phyloP scores from a whole-genome alignment of 2,113 vertebrate genomes.

The Callipepla squamata region DNA sequence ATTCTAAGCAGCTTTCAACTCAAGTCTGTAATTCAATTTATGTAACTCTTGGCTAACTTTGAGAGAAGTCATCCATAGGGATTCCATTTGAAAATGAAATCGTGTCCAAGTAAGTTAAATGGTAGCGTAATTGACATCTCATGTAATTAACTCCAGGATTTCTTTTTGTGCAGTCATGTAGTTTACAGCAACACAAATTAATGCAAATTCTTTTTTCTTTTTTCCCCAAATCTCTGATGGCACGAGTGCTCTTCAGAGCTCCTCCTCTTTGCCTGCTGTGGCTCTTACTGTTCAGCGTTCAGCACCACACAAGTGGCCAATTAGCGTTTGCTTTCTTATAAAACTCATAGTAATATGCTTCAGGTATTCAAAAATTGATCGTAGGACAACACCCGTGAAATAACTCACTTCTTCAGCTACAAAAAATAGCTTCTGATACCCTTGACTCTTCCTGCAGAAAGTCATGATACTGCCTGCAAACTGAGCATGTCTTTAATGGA shows the following conservation, averaged over 20 bases:
- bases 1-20: neutral
- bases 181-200: neutral
- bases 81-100: constrained; percentile 3
- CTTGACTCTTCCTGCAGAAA: neutral
- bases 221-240: neutral
- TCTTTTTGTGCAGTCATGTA: neutral
- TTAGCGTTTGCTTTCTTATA: neutral
- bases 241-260: neutral
- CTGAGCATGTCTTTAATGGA: neutral
- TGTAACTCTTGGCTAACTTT: neutral
- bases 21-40: neutral
- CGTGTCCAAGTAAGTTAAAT: constrained; percentile 5
- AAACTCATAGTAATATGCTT: neutral
- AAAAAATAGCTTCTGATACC: neutral
- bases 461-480: neutral
- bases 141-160: neutral
- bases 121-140: neutral
- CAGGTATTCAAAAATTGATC: neutral
- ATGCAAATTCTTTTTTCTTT: neutral
- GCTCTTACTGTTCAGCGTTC: neutral
- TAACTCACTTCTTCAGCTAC: neutral
- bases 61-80: neutral
- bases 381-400: neutral
- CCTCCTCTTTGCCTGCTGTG: neutral
- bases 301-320: neutral